Base-by-base conservation (phyloP, 2,113 vertebrate genomes). In the Zosterops lateralis region DNA sequence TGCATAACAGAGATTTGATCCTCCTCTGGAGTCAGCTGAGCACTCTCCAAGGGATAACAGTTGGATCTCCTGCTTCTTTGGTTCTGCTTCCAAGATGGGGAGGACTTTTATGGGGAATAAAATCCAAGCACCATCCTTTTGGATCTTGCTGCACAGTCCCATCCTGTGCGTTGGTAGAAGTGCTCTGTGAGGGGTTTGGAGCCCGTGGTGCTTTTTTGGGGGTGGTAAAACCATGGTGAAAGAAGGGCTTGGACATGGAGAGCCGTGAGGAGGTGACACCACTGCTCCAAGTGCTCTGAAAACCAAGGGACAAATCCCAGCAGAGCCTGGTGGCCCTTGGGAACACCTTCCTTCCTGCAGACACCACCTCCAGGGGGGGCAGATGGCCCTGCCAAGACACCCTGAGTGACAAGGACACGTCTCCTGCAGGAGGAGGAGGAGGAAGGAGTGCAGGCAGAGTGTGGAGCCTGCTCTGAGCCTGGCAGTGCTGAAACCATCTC, bases 1-100 rank as follows among this genome's bases (percentile, higher is more conserved):
- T 89, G 54, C 77, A 47, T 87, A 76, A 38, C 2, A 31, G 89
- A 70, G 89, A 85, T 58, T 82, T 91, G 78, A 93, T 92, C 89
- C 81, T 93, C 38, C 67, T 36, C 74, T 85, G 66, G 58, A 82
- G 84, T 73, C 77, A 21, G 22, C 29, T 89, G 91, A 89, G 67
- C 1, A 3, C 3, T 68, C 72, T 57, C 92, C 81, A 92, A 18
- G 64, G 89, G 84, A 68, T 82, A 42, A 45, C 45, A 75, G 53
- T 44, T 76, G 89, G 84, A 91, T 92, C 77, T 24, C 17, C 48
- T 47, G 16, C 29, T 32, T 22, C 87, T 84, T n/a, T 34, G 8
- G 65, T 44, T 72, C 84, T 62, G 54, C 45, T 82, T 93, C 91
- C 91, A 92, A 54, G 84, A 32, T 18, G 2, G 70, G 57, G 42